Base-by-base conservation (phyloP, 1,140 invertebrate species). In the Sycophila sp. region DNA sequence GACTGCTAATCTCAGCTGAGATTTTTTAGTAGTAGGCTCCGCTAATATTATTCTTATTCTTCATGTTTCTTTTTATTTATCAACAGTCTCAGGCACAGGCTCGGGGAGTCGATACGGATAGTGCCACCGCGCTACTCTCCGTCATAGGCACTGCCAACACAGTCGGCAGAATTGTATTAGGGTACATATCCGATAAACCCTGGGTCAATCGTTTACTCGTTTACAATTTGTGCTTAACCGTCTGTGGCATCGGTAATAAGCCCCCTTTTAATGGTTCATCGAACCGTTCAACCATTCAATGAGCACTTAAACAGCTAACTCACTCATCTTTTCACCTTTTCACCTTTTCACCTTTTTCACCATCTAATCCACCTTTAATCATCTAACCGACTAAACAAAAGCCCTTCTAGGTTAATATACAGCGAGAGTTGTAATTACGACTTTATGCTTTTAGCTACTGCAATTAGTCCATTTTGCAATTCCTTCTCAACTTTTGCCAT, bases 91-190 rank as follows among this genome's bases (percentile, higher is more conserved):
- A 60, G 34, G 67, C 67, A 24, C 28, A 17, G 15, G 34, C 1
- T 10, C 49, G 17, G 2, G 59, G 40, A 0, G 17, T 70, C 0
- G 60, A 62, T 2, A 53, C 56, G 10, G 56, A 69, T 0, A 19
- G 89, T 55, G 88, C 90, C 2, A 90, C 89, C 72, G 92, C 90
- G 75, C 85, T 96, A 60, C 85, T 96, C 42, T 87, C 93, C 26
- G 88, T 94, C 42, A 94, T 96, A 72, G 94, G 96, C n/a, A 90
- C 93, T 42, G 91, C 94, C 13, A 96, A 96, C 77, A 95, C 94
- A 2, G 77, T 96, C n/a, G 96, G 96, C 26, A 88, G 96, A 82
- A 92, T 97, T 65, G 83, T 95, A 49, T 86, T 96, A 15, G 94
- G 96, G 64, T 96, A 94, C 77, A 83, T 96, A 24, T 92, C 94